These are phyloP conservation scores for Girardia tigrina DNA, from an alignment of 2,888 invertebrate genomes.

Conservation along the genomic window DNA sequence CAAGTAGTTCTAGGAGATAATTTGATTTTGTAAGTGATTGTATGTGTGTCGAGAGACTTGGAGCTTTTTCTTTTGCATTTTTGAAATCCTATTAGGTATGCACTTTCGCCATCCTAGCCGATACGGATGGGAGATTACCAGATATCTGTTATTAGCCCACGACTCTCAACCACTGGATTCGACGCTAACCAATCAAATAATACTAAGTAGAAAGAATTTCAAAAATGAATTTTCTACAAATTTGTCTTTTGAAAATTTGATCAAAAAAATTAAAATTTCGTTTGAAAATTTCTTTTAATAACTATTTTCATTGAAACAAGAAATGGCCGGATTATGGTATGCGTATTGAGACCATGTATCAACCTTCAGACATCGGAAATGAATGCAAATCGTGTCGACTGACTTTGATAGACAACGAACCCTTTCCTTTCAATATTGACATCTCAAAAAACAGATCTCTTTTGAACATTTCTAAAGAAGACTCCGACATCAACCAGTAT, in stretches of 20 bases:
- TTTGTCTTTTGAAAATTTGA: too few relatives aligned
- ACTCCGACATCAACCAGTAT: neutral
- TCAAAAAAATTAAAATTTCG: too few relatives aligned
- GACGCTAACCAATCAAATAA: neutral
- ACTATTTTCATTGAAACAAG: too few relatives aligned
- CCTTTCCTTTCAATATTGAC: constrained; percentile 1
- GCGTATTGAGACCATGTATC: too few relatives aligned
- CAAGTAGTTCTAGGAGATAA: too few relatives aligned
- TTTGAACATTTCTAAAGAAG: neutral
- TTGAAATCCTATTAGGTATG: neutral
- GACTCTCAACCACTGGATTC: constrained; percentile 14
- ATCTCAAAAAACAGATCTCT: neutral
- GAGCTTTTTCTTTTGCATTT: constrained; percentile 15
- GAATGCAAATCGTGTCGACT: neutral
- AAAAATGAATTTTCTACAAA: neutral
- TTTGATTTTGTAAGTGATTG: too few relatives aligned
- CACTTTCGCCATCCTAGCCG: neutral
- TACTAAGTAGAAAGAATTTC: neutral
- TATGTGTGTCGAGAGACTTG: neutral
- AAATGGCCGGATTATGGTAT: too few relatives aligned
- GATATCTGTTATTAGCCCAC: neutral
- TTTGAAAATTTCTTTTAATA: too few relatives aligned
- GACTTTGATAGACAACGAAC: neutral
- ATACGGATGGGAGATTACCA: constrained; percentile 20
- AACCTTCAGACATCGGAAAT: too few relatives aligned